Evolutionary conservation across 2,113 vertebrate genomes (phyloP), one percentile per base, ranked within the genome.

Genomic region (Carassius auratus): DNA sequence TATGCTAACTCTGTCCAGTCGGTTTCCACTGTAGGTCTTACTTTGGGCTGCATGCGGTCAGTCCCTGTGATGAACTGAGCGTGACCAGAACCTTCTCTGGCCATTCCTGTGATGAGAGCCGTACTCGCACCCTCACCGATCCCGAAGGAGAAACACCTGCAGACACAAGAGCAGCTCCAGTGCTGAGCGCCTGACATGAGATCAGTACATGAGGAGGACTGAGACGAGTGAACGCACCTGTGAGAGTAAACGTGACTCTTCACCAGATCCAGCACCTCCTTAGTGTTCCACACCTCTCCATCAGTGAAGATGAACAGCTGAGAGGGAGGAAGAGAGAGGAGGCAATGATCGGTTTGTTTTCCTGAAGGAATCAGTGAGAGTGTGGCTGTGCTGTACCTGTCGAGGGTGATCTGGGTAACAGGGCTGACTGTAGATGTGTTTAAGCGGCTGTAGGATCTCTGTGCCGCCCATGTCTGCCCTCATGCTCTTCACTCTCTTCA

Each of bases 101-200:
- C 95, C 83, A 96, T 90, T 57, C 94, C 94, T 89, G 93, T 95
- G 89, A 97, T 93, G 50, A 97, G 94, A 81, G 95, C 93, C 21
- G 94, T 94, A 83, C 96, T 96, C 84, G 94, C 95, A 10, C 96
- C 95, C 92, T 95, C 92, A 2, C 96, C 96, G 71, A 96, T 96
- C 3, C 96, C 96, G 83, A 97, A 97, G 9, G 96, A 94, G 88
- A 97, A 86, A n/a, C 86, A 86, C 36, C 85, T 86, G 81, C 23
- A 71, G 17, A 77, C 36, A 71, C 36, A 42, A 61, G 57, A 61
- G 57, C 57, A 61, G 55, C 55, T 19, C 17, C 15, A 57, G 52
- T 0, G 5, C 52, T 8, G 66, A 45, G 1, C 42, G 2, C 2
- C 42, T 42, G 42, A 45, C 42, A 45, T 45, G 42, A 45, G 38